Evolutionary conservation across 2,888 invertebrate species (phyloP).

Genomic region (Melanchra persicariae): DNA sequence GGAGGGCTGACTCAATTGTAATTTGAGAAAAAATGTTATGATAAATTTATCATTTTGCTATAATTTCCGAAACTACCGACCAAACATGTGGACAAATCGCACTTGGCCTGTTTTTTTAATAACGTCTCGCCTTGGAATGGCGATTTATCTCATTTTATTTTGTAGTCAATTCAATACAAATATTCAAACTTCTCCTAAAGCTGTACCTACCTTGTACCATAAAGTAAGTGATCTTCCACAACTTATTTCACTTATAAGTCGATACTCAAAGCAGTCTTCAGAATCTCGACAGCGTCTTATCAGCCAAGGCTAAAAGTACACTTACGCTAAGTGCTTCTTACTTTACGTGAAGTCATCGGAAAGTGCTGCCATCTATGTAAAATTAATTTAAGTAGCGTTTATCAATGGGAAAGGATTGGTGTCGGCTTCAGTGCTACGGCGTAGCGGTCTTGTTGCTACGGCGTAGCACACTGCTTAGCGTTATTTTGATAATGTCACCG

Average conservation of each 20-base stretch:
- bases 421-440: constrained; percentile 8
- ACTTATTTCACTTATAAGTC: background rate
- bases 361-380: constrained; percentile 5
- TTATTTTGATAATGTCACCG: background rate
- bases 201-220: background rate
- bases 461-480: background rate
- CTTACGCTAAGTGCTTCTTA: constrained; percentile 41
- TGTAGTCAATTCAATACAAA: too few species aligned
- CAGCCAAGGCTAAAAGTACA: constrained; percentile 20
- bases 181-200: background rate
- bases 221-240: background rate
- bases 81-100: too few species aligned
- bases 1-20: too few species aligned
- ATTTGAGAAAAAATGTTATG: too few species aligned
- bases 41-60: too few species aligned
- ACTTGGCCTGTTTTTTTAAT: too few species aligned
- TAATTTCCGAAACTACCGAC: too few species aligned
- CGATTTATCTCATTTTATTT: too few species aligned
- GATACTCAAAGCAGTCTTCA: constrained; percentile 1
- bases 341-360: constrained; percentile 20
- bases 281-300: constrained; percentile 9
- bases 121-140: too few species aligned
- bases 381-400: constrained; percentile 7
- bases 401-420: background rate
- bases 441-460: constrained; percentile 8